phyloP scores from a whole-genome alignment of 1,140 invertebrate species.

The Drosophila kurseongensis region DNA sequence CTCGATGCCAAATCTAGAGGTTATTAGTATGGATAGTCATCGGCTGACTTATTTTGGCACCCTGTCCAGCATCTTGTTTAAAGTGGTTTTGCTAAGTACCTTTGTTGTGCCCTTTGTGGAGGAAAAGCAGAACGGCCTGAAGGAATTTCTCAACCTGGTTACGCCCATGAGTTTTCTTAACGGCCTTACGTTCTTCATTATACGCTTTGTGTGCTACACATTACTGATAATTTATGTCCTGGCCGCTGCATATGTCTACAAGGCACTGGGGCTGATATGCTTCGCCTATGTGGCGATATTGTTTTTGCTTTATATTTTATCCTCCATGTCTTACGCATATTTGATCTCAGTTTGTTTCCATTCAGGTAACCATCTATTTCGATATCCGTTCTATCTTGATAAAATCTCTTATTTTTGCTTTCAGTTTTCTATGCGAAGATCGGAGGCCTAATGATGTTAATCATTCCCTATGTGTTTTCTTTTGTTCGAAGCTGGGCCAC shows the following conservation, averaged over 20 bases:
- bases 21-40: slow-evolving; percentile 50
- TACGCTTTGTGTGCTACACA: slow-evolving; percentile 63
- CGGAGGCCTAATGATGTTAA: slow-evolving; percentile 67
- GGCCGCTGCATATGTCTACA: slow-evolving; percentile 42
- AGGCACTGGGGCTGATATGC: slow-evolving; percentile 36
- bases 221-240: slow-evolving; percentile 44
- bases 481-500: slow-evolving; percentile 60
- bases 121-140: slow-evolving; percentile 81
- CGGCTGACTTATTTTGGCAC: slow-evolving; percentile 62
- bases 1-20: slow-evolving; percentile 66
- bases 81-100: slow-evolving; percentile 65
- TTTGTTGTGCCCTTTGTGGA: slow-evolving; percentile 80
- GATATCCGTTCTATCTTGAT: not conserved
- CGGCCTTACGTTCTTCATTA: slow-evolving; percentile 73
- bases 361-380: slow-evolving; percentile 55
- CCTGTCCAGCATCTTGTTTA: slow-evolving; percentile 64
- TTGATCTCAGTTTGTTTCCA: slow-evolving; percentile 80
- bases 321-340: slow-evolving; percentile 77
- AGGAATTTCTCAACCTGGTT: slow-evolving; percentile 76
- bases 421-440: slow-evolving; percentile 82
- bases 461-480: slow-evolving; percentile 73
- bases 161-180: slow-evolving; percentile 81
- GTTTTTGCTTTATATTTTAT: slow-evolving; percentile 67
- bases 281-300: slow-evolving; percentile 55
- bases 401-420: not conserved